Evolutionary conservation across 30 jellyfish, hydroid and myxozoan genomes (phyloP).

Genomic region (Cassiopea andromeda): DNA sequence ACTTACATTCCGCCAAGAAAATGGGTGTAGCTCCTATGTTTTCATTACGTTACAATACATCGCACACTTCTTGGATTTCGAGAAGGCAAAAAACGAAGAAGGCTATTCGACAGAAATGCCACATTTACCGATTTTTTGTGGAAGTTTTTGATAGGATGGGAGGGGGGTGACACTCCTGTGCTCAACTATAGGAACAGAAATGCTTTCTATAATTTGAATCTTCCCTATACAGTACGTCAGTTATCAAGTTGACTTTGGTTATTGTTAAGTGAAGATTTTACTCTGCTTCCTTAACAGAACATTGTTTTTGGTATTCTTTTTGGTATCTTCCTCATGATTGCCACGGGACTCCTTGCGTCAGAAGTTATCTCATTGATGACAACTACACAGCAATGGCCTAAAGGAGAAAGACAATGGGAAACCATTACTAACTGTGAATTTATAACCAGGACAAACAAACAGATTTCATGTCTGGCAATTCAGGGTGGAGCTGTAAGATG

Average conservation of each 20-base stretch:
- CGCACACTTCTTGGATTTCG: too few relatives aligned
- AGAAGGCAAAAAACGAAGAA: too few relatives aligned
- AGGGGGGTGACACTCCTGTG: neutral
- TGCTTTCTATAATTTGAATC: neutral
- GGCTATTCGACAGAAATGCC: too few relatives aligned
- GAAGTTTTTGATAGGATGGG: too few relatives aligned
- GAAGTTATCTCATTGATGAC: slow-evolving; percentile 51
- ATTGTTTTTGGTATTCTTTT: slow-evolving; percentile 42
- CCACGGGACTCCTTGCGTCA: slow-evolving; percentile 73
- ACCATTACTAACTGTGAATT: slow-evolving; percentile 74
- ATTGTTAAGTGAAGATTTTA: neutral
- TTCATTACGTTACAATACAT: too few relatives aligned
- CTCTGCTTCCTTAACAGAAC: neutral
- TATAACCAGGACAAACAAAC: slow-evolving; percentile 60
- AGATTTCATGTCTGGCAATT: slow-evolving; percentile 71
- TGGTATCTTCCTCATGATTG: slow-evolving; percentile 64
- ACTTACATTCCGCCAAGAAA: too few relatives aligned
- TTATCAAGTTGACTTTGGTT: neutral
- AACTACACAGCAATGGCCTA: slow-evolving; percentile 61
- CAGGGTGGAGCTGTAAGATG: slow-evolving; percentile 79
- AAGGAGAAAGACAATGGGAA: slow-evolving; percentile 39
- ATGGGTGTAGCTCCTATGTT: too few relatives aligned
- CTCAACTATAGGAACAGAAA: neutral
- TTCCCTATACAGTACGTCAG: neutral
- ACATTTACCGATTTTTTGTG: too few relatives aligned